These are phyloP conservation scores for Sisyra nigra DNA, from an alignment of 2,888 invertebrate genomes.

Conservation along the genomic window DNA sequence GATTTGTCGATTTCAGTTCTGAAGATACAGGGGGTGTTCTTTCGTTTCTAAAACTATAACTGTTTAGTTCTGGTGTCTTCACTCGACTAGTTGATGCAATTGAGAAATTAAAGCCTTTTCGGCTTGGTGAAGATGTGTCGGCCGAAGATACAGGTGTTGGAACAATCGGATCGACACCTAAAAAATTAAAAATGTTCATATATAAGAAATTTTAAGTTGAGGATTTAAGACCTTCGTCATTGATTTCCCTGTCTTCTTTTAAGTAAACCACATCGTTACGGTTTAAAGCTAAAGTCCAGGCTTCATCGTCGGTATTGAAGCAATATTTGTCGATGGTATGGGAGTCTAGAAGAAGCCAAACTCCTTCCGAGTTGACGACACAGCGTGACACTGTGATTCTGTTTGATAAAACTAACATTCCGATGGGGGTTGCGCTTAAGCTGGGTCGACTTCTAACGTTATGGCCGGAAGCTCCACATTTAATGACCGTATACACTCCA, in stretches of 20 bases:
- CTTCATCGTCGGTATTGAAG: conserved; percentile 47
- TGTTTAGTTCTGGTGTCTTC: conserved; percentile 11
- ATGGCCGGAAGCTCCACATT: conserved; percentile 61
- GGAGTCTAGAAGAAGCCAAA: conserved; percentile 47
- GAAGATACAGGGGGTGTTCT: conserved; percentile 11
- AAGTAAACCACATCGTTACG: conserved; percentile 46
- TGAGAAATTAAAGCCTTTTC: conserved; percentile 43
- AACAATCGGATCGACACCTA: not conserved
- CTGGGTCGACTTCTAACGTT: conserved; percentile 52
- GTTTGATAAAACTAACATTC: conserved; percentile 46
- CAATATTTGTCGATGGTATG: conserved; percentile 46
- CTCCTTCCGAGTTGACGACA: conserved; percentile 44
- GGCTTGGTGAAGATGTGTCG: conserved; percentile 20
- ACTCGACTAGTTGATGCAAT: conserved; percentile 8
- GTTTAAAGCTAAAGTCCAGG: conserved; percentile 53
- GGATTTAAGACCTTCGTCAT: not conserved
- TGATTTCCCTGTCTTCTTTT: conserved; percentile 20
- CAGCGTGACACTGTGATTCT: conserved; percentile 45
- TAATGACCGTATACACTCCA: conserved; percentile 45
- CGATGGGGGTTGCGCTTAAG: conserved; percentile 50
- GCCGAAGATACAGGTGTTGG: conserved; percentile 11
- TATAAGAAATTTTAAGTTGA: not conserved
- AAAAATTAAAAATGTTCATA: not conserved
- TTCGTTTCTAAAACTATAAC: conserved; percentile 6
- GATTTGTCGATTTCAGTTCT: conserved; percentile 20